Base-by-base conservation (phyloP, 2,888 invertebrate genomes). In the Sisyra terminalis region DNA sequence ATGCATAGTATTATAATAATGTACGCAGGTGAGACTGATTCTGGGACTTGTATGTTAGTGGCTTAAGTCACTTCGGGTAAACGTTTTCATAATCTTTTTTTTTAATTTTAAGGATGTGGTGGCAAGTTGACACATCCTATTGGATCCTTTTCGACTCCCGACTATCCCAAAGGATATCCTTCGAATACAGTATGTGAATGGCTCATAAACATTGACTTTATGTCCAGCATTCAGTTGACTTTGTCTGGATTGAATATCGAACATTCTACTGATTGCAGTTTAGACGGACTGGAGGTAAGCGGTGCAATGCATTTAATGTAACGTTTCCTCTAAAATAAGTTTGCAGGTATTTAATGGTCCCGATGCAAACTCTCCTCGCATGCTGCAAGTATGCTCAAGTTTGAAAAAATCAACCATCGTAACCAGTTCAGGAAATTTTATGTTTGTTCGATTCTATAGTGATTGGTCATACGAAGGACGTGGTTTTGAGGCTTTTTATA, bases 401-500 rank as follows among this genome's bases (percentile, higher is more conserved):
- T 50, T 58, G 47, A 50, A 41, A 2, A 54, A 56, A 14, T 55
- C 59, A 2, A 51, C 64, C 1, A 51, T 58, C 1, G 54, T 77
- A 1, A 73, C 74, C 2, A 75, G 83, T 17, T 70, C 74, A 2
- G 73, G 80, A 1, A 81, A 83, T 55, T 65, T 67, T 40, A 69
- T 86, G 67, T 73, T 76, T 50, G 58, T 93, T 0, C 67, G 69
- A 47, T 85, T 90, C 56, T 55, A 61, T 2, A 75, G 73, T 52
- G 78, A 79, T 57, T 39, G 55, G 45, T 57, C 66, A 17, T 56
- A 65, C 52, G 53, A 67, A 50, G 73, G 78, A 49, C 66, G 61
- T 57, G 77, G 86, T 46, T 81, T 92, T 64, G 56, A 54, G 34
- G 73, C 78, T 38, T 54, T 56, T 11, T 84, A 78, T 52, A 61